A percentile compares a stretch with the other conserved stretches of the same genome.
phyloP scores from a whole-genome alignment of 1,140 invertebrate species.

The Apis cerana region DNA sequence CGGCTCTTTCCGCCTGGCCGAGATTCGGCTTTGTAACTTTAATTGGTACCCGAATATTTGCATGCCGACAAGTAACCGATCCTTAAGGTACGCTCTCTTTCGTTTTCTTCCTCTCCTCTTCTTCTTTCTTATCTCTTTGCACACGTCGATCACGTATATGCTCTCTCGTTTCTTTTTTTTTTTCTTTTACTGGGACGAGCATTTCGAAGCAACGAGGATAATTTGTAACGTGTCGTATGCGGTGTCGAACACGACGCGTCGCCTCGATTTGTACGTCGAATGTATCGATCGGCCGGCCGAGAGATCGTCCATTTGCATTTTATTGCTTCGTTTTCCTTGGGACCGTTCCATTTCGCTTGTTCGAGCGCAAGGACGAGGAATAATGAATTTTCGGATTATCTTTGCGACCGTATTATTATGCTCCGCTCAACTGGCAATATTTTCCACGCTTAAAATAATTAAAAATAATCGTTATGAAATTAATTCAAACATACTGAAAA shows the following conservation, averaged over 20 bases:
- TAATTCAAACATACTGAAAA: too few species aligned
- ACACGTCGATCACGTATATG: not conserved
- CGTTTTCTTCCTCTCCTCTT: not conserved
- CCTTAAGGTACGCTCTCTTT: not conserved
- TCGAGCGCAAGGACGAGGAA: too few species aligned
- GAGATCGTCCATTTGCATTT: not conserved
- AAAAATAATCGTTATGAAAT: too few species aligned
- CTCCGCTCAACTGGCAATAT: too few species aligned
- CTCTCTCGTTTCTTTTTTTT: too few species aligned
- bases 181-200: not conserved
- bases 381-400: too few species aligned
- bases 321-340: not conserved
- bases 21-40: constrained; percentile 51
- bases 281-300: not conserved
- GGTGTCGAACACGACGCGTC: not conserved
- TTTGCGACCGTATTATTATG: too few species aligned
- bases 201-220: constrained; percentile 1
- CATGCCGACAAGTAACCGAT: constrained; percentile 27
- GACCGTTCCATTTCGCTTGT: too few species aligned
- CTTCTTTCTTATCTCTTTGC: not conserved
- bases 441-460: too few species aligned
- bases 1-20: constrained; percentile 13
- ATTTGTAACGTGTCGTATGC: constrained; percentile 18
- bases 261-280: not conserved
- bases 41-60: constrained; percentile 64